phyloP scores from a whole-genome alignment of 2,113 vertebrate species.

The Sprattus sprattus region DNA sequence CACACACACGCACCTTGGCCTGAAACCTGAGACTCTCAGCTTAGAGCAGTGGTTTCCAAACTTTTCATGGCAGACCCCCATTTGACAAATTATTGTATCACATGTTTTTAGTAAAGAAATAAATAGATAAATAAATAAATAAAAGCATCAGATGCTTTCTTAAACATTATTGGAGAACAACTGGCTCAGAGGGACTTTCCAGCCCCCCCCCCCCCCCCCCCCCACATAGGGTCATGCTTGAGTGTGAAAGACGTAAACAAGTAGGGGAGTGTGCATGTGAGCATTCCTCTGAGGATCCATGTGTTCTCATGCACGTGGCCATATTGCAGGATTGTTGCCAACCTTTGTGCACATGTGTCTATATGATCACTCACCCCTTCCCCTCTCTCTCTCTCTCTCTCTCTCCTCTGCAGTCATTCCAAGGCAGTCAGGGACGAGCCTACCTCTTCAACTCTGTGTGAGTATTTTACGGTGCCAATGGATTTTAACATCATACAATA shows the following conservation, averaged over 20 bases:
- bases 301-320: neutral
- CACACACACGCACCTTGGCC: neutral
- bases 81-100: no score
- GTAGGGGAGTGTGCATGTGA: neutral
- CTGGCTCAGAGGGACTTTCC: neutral
- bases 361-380: neutral
- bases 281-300: neutral
- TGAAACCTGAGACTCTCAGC: neutral
- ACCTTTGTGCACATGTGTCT: neutral
- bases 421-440: conserved; percentile 97
- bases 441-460: conserved; percentile 99
- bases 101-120: no score
- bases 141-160: no score
- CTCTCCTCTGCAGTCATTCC: conserved; percentile 85
- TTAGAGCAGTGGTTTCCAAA: neutral
- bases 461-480: conserved; percentile 66
- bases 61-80: no score
- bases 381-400: conserved; percentile 28
- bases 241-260: neutral
- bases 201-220: neutral
- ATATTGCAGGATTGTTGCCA: neutral
- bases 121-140: no score
- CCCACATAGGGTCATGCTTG: neutral
- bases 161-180: no score
- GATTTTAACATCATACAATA: neutral